Base-by-base conservation (phyloP, 2,888 invertebrate species). In the Erebia aethiops region DNA sequence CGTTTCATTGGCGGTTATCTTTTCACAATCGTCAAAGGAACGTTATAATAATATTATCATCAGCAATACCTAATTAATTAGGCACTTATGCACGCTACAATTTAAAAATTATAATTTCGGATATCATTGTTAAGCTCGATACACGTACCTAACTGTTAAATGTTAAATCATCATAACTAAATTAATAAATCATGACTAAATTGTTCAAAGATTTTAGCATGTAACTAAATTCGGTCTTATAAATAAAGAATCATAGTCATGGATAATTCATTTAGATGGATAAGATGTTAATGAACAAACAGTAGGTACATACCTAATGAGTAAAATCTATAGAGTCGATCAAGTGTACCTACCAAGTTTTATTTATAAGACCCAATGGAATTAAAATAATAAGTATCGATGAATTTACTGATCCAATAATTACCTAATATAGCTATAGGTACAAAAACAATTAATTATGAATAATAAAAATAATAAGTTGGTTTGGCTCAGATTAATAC, bases 61-160 rank as follows among this genome's bases (percentile, higher is more conserved):
- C 80, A 78, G 0, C n/a, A n/a, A n/a, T n/a, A n/a, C n/a, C n/a
- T 35, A 35, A 77, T 76, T 76, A 81, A 82, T 75, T 81, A 77
- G 81, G 58, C 87, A 89, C 87, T 82, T 81, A 82, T 84, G 87
- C 90, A 89, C 87, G 86, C 85, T 84, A 85, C 1, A 41, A 56
- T 18, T 14, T 43, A 43, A 57, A 56, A 52, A 18, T 49, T n/a
- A 18, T 46, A 43, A 21, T 51, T 52, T 35, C 10, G 43, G 2
- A 7, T 9, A 51, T 9, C n/a, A 51, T 49, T 58, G 16, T 18
- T 67, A 14, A 56, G 2, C 4, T 35, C 35, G 16, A 63, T 13
- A 7, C 35, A 35, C 7, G 13, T 51, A n/a, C n/a, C n/a, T n/a
- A n/a, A n/a, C n/a, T n/a, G n/a, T n/a, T n/a, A 51, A 51, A 51